Base-by-base conservation (phyloP, 1,140 invertebrate species). In the Cherax destructor region DNA sequence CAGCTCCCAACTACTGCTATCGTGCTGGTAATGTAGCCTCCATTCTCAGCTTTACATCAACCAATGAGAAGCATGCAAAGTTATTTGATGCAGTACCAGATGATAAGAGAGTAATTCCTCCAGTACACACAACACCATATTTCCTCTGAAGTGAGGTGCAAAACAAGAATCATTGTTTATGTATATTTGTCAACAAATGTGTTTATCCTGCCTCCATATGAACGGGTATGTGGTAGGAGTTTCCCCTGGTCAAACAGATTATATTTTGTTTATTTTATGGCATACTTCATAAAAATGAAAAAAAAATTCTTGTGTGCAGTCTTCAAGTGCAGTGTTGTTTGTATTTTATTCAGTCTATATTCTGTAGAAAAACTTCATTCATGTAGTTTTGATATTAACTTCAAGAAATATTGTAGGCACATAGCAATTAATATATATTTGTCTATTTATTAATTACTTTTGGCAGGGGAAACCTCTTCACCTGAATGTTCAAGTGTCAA, bases 1-100 rank as follows among this genome's bases (percentile, higher is more conserved):
- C 98, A 52, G 99, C 98, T 18, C 98, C 98, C 0, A 99, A 99
- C 95, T 99, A 99, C 94, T 99, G 98, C 95, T 99, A 99, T 95
- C 96, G 98, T 76, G 99, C 98, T 94, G 98, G 98, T 52, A 99
- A 99, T 94, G 96, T 98, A 79, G 98, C 98, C 56, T 98, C 98
- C 91, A 98, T 99, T 93, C 95, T 99, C 92, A 96, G 97, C 94
- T 98, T 99, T 94, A 96, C 96, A 65, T 96, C 96, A 90, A 96
- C 97, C 4, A 96, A 98, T 91, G 96, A 97, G 92, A 96, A 96
- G 93, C 96, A 96, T 93, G 96, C 98, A 41, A 98, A 98, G 95
- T 95, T 99, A 93, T 99, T 99, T 95, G 95, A 97, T 92, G 99
- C 99, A 72, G 99, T 99, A 69, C 98, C 99, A 59, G 98, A 99